Conservation (phyloP, 2,888 invertebrate genomes). For the Erebia palarica region DNA sequence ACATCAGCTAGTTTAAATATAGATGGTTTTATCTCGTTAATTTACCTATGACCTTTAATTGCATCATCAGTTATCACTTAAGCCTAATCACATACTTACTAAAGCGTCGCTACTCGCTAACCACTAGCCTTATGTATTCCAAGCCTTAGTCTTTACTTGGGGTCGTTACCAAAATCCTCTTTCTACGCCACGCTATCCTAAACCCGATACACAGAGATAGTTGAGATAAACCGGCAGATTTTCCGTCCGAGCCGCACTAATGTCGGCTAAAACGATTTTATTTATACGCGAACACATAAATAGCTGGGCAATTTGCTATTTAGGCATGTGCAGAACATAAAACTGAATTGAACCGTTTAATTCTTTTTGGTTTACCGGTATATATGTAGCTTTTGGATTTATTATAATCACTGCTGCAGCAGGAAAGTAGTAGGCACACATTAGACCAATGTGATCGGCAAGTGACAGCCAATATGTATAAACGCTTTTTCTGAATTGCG, state of each 20-base stretch:
- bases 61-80: no score
- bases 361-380: background rate
- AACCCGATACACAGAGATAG: slow-evolving; percentile 35
- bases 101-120: background rate
- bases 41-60: no score
- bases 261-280: slow-evolving; percentile 47
- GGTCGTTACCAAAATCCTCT: slow-evolving; percentile 24
- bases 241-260: slow-evolving; percentile 43
- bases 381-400: background rate
- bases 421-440: no score
- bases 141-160: slow-evolving; percentile 13
- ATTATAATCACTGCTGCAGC: no score
- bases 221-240: slow-evolving; percentile 53
- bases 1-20: no score
- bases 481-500: no score
- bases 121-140: background rate
- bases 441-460: no score
- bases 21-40: no score
- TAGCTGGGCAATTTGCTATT: slow-evolving; percentile 28
- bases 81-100: no score
- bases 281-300: slow-evolving; percentile 37
- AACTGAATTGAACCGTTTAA: slow-evolving; percentile 15
- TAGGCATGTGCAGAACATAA: slow-evolving; percentile 13
- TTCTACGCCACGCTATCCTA: slow-evolving; percentile 13
- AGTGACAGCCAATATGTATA: no score